Percentiles rank a stretch among this genome's conserved stretches.
Evolutionary conservation across 2,888 invertebrate genomes (phyloP).

Genomic region (Cloeon dipterum): DNA sequence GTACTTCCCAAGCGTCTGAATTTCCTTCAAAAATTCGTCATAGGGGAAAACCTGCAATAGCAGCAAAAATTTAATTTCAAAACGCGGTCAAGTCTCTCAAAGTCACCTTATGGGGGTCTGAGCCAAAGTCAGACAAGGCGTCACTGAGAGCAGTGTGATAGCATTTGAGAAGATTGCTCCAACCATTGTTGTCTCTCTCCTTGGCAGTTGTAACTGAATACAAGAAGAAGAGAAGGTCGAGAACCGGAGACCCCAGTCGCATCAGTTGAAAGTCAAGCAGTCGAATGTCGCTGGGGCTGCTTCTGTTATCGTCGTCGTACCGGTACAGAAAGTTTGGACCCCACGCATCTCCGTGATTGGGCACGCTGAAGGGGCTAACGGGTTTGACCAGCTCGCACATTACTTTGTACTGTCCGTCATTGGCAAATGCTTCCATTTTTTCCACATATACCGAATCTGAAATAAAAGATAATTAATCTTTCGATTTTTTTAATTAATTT

Average conservation of each 20-base stretch:
- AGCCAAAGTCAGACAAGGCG: constrained; percentile 32
- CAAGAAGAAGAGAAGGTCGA: constrained; percentile 1
- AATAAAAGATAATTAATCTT: too few relatives aligned
- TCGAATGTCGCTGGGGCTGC: constrained; percentile 21
- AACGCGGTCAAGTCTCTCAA: too few relatives aligned
- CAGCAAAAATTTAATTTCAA: too few relatives aligned
- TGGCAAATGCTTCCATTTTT: constrained; percentile 27
- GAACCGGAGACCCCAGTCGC: constrained; percentile 14
- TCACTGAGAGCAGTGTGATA: constrained; percentile 32
- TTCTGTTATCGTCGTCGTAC: constrained; percentile 12
- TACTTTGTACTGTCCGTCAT: constrained; percentile 26
- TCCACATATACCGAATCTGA: constrained; percentile 24
- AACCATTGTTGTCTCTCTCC: neutral
- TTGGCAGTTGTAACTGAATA: neutral
- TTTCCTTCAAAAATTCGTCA: constrained; percentile 25
- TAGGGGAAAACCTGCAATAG: constrained; percentile 27
- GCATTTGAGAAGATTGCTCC: neutral
- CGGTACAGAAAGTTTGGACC: constrained; percentile 45
- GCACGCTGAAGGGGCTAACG: constrained; percentile 21
- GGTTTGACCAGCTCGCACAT: constrained; percentile 19
- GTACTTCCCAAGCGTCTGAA: constrained; percentile 28
- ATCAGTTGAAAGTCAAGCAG: constrained; percentile 48
- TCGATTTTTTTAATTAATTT: too few relatives aligned
- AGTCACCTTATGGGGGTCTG: constrained; percentile 31
- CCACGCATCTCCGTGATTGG: constrained; percentile 54